Evolutionary conservation across 2,797 vertebrate genomes (phyloP), one percentile per base, ranked within the genome.

Genomic region (Anguilla pacifica): DNA sequence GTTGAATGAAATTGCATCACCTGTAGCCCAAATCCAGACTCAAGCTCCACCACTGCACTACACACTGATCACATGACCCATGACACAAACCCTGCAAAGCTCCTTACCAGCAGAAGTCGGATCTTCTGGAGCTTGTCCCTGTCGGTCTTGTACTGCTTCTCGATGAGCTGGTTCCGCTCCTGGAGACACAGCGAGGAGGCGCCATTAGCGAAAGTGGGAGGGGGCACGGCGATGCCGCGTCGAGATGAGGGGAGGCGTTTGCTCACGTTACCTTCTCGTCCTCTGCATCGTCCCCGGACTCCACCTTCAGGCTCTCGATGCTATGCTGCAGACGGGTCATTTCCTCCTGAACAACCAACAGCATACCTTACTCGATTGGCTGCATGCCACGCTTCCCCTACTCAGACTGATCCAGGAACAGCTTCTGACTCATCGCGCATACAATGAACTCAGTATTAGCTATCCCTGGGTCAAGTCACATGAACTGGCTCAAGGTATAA

Each of bases 81-180:
- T 67, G 28, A 59, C 28, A 3, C 31, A 85, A 59, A 57, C 51
- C 43, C 19, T 2, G 55, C 22, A 84, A 19, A 39, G 17, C 35
- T 77, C 17, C 4, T 97, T 92, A 99, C 98, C 97, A 99, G 95
- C n/a, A 99, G 94, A 88, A 99, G 95, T 0, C 98, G 96, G 88
- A 99, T 98, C 96, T 98, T 99, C 90, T 98, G 98, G 4, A 99
- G 96, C 85, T 99, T 99, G 35, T 98, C 98, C 91, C 96, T 94
- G 91, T 99, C 98, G 19, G 94, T 91, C 90, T 94, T 95, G 94
- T 98, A 97, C 89, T 98, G 97, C 90, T 97, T 95, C 87, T 99
- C 97, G 90, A 99, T 97, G 77, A 97, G 90, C 88, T 95, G 94
- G 89, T 94, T 95, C 39, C 97, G 95, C 93, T 99, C 97, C 98